These are phyloP conservation scores for Cynoglossus semilaevis DNA, from an alignment of 2,113 vertebrate genomes.

Conservation along the genomic window DNA sequence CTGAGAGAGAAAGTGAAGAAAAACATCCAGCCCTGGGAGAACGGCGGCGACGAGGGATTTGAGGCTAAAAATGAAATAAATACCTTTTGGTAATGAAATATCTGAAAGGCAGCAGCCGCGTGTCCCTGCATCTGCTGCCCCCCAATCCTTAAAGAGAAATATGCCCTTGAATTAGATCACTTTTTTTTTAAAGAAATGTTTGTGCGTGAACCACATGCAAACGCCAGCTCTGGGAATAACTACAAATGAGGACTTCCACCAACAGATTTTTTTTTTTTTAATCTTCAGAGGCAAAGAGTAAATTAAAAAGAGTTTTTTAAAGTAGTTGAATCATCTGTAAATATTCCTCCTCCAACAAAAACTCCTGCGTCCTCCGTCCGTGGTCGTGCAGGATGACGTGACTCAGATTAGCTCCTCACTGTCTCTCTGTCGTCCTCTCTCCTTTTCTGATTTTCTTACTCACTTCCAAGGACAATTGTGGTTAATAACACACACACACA, in stretches of 20 bases:
- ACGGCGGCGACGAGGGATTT: constrained; percentile 63
- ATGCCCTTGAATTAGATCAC: constrained; percentile 70
- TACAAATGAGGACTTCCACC: constrained; percentile 62
- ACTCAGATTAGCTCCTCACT: constrained; percentile 61
- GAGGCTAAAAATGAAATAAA: constrained; percentile 69
- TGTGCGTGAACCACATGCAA: constrained; percentile 20
- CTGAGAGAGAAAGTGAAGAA: constrained; percentile 23
- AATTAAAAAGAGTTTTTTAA: constrained; percentile 67
- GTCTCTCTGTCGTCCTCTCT: constrained; percentile 10
- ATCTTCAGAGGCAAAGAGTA: constrained; percentile 63
- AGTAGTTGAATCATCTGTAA: constrained; percentile 41
- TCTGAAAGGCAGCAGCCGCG: constrained; percentile 69
- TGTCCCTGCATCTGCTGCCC: constrained; percentile 39
- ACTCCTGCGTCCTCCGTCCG: constrained; percentile 56
- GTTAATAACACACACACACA: constrained; percentile 65
- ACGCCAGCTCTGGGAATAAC: neutral
- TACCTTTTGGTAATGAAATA: constrained; percentile 74
- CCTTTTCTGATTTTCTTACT: constrained; percentile 54
- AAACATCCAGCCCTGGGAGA: constrained; percentile 42
- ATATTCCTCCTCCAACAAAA: constrained; percentile 56
- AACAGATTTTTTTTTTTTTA: constrained; percentile 62
- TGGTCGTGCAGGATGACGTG: constrained; percentile 64
- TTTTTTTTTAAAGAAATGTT: constrained; percentile 34
- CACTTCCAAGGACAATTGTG: constrained; percentile 74
- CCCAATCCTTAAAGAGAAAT: constrained; percentile 62